Evolutionary conservation across 2,113 vertebrate genomes (phyloP).

Genomic region (Bungarus multicinctus): DNA sequence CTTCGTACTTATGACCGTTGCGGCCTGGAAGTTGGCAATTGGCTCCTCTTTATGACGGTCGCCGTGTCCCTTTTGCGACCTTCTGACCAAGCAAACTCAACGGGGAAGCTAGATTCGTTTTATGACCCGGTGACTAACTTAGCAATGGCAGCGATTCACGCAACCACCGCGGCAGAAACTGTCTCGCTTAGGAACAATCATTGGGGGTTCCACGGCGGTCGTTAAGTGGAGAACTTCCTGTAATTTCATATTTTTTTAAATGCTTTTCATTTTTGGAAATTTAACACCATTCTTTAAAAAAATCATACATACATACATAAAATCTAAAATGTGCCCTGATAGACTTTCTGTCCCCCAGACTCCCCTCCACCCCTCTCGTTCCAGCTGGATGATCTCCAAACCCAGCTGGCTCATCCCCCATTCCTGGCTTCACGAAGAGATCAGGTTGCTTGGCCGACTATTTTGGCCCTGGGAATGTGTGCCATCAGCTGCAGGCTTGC

Average conservation of each 20-base stretch:
- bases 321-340: neutral
- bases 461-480: slow-evolving; percentile 14
- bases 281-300: too few relatives aligned
- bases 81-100: neutral
- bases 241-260: neutral
- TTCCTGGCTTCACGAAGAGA: neutral
- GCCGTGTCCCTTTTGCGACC: too few relatives aligned
- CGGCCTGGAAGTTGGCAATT: neutral
- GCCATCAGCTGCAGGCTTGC: neutral
- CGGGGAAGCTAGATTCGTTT: neutral
- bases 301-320: too few relatives aligned
- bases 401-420: neutral
- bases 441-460: neutral
- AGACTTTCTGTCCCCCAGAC: neutral
- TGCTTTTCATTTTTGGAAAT: neutral
- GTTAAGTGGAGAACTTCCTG: too few relatives aligned
- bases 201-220: too few relatives aligned
- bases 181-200: neutral
- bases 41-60: neutral
- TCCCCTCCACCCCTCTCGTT: neutral
- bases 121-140: neutral
- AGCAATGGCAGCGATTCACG: neutral
- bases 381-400: neutral
- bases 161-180: neutral
- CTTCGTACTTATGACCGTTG: neutral